Base-by-base conservation (phyloP, 2,888 invertebrate species). In the Clostera curtula region DNA sequence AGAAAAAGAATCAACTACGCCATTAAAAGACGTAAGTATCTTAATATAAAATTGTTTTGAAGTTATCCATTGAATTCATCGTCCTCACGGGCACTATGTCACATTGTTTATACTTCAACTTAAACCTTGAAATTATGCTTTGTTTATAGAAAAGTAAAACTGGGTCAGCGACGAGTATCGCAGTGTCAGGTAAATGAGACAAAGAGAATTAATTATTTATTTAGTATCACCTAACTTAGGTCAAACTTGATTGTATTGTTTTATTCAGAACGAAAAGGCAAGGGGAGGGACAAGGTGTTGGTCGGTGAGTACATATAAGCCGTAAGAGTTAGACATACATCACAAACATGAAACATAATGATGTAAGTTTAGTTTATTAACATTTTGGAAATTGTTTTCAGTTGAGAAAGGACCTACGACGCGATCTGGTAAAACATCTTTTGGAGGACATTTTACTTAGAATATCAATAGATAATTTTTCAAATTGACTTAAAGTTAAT, bases 331-430 rank as follows among this genome's bases (percentile, higher is more conserved):
- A 6, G n/a, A 3, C 3, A 6, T 8, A 18, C 8, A 18, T 18
- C 8, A n/a, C n/a, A n/a, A n/a, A n/a, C n/a, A n/a, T n/a, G n/a
- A n/a, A n/a, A n/a, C n/a, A n/a, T n/a, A n/a, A n/a, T n/a, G n/a
- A n/a, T 4, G 11, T 5, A 5, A 25, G 15, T 2, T 7, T 7
- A 14, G 17, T 2, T 5, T 14, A 8, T 2, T 3, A 11, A 20
- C 5, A 11, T 15, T 24, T 7, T 19, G 4, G 23, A 24, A 21
- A 14, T 34, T 31, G 28, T 10, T 71, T 67, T 34, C 62, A 71
- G 71, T 67, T 29, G 64, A 63, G 34, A 68, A 61, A 34, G 57
- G 58, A 3, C 55, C 60, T 0, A 34, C 53, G 0, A 46, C 52
- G 5, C 47, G 54, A 3, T 5, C 40, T 25, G 60, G 63, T 67